Base-by-base conservation (phyloP, 1,140 invertebrate species). In the Oryzaephilus surinamensis region DNA sequence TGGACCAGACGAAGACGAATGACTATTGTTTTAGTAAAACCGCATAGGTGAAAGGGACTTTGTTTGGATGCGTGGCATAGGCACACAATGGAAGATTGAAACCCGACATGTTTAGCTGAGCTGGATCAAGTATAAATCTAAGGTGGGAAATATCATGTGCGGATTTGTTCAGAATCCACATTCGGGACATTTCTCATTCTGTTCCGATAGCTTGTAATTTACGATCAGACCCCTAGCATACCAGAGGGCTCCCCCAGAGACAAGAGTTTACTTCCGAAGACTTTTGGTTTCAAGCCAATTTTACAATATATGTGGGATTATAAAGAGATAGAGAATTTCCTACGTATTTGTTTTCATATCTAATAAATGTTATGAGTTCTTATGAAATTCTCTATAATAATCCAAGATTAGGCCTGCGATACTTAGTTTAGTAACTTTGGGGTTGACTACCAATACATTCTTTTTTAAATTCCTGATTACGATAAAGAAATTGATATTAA, bases 141-240 rank as follows among this genome's bases (percentile, higher is more conserved):
- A 51, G 43, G 44, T 50, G 47, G 41, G 44, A 50, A 52, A 49
- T 52, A 52, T 50, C 47, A 52, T 52, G 47, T 49, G 50, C 44
- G 50, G 50, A 52, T 52, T 52, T 52, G 50, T 43, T 36, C 49
- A 30, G 32, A 50, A 52, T 52, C 46, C 46, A 52, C 46, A 52
- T 46, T 46, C 34, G 15, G 39, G 43, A 19, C 35, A 51, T 45
- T 52, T 45, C 41, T 45, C 38, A 36, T 49, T 28, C 37, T 31
- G 34, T 28, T 37, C 17, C 43, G 43, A 38, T 41, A 31, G 30
- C 38, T 42, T 43, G 35, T 52, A 50, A 52, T 52, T 52, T 50
- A 52, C 34, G 41, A 46, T 24, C 5, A n/a, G 23, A 11, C 11
- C 19, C 19, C 4, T 24, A 24, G 24, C 32, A 38, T 31, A 34